Evolutionary conservation across 1,140 invertebrate genomes (phyloP).

Genomic region (Sinonovacula constricta): DNA sequence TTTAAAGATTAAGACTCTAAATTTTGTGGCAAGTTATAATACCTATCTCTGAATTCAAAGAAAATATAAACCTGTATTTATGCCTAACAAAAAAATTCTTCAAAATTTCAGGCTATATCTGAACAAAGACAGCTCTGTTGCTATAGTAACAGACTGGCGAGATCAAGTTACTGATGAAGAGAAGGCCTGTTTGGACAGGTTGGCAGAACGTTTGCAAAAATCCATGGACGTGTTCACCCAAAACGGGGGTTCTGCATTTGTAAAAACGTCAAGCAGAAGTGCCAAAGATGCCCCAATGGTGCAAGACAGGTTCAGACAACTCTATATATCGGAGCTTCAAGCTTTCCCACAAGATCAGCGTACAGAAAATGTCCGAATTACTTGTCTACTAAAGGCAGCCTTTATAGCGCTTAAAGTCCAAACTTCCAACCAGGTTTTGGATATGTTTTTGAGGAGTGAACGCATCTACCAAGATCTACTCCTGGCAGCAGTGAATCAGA

Average conservation of each 20-base stretch:
- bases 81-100: too few relatives aligned
- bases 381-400: constrained; percentile 63
- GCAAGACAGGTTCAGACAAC: constrained; percentile 59
- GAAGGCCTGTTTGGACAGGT: constrained; percentile 35
- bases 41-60: too few relatives aligned
- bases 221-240: constrained; percentile 59
- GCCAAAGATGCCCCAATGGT: constrained; percentile 71
- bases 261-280: constrained; percentile 72
- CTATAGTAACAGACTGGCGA: constrained; percentile 55
- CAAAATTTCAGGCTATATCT: constrained; percentile 58
- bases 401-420: constrained; percentile 65
- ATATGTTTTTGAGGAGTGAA: constrained; percentile 70
- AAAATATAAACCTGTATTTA: too few relatives aligned
- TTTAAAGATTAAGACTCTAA: too few relatives aligned
- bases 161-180: constrained; percentile 50
- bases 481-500: constrained; percentile 61
- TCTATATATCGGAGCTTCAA: constrained; percentile 57
- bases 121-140: constrained; percentile 57
- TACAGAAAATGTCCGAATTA: constrained; percentile 68
- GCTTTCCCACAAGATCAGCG: constrained; percentile 41
- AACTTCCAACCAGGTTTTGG: constrained; percentile 61
- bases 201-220: constrained; percentile 54
- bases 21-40: too few relatives aligned
- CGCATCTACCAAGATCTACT: constrained; percentile 72
- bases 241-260: constrained; percentile 64